Percentiles rank a stretch among this genome's conserved stretches.
Conservation (phyloP, 2,888 invertebrate species). For the Cantharis nigra region DNA sequence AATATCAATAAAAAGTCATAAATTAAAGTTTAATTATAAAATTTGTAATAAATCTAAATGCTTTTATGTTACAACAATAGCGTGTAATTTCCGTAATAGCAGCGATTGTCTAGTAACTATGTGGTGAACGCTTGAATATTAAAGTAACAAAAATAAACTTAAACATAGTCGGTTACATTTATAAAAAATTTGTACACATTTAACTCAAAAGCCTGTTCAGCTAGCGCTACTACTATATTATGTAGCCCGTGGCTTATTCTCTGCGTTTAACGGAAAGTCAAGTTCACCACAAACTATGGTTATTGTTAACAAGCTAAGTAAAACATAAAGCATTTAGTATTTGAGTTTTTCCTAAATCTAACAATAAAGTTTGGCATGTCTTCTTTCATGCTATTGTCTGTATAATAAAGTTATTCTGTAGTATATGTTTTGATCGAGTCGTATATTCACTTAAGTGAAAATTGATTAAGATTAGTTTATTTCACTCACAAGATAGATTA, state of each 20-base stretch:
- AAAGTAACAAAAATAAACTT: neutral
- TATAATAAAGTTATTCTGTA: neutral
- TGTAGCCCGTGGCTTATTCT: neutral
- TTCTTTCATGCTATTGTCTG: neutral
- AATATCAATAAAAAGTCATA: neutral
- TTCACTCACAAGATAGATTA: neutral
- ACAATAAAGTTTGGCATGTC: neutral
- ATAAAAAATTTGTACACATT: constrained; percentile 5
- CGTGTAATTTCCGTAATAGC: neutral
- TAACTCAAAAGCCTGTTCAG: constrained; percentile 4
- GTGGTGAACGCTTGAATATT: neutral
- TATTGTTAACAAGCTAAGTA: neutral
- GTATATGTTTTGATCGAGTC: neutral
- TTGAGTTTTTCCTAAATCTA: neutral
- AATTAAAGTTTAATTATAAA: neutral
- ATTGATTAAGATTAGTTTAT: neutral
- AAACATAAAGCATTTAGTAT: neutral
- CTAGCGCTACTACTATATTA: neutral
- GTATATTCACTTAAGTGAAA: neutral
- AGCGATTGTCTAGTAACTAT: neutral
- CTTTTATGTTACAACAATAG: neutral
- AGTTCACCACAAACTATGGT: neutral
- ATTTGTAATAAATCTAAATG: neutral
- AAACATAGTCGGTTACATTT: neutral
- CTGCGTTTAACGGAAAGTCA: neutral